Evolutionary conservation across 92 coral and sea anemone species (phyloP), one percentile per base, ranked within the genome.

Genomic region (Galaxea fascicularis): DNA sequence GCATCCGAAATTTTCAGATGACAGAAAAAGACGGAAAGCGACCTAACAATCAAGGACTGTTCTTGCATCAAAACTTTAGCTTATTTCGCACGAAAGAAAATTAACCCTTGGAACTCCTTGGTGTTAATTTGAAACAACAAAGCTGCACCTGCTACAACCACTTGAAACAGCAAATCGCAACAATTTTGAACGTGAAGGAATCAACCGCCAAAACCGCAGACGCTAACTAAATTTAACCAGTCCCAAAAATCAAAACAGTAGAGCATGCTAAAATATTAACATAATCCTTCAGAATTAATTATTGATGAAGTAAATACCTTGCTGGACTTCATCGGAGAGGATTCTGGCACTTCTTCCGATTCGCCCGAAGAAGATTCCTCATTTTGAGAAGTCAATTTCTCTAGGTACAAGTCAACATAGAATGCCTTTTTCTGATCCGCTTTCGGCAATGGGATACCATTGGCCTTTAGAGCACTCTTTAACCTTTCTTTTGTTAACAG

Each of bases 401-500:
- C 90, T 62, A 84, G 65, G 60, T 97, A 97, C 57, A 97, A 77
- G 22, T 87, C 88, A 47, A 97, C 98, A 45, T 97, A 97, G 24
- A 91, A 91, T 58, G 93, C 95, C 44, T 97, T 97, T 52, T 68
- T 91, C 73, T 93, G 98, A 47, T 97, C 99, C 45, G 93, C 83
- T 72, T 82, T 86, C 71, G 99, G 99, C 57, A 97, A 68, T 13
- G 86, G 72, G 26, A 97, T 60, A 11, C 98, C 98, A 57, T 94
- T 94, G 6, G 91, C 87, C 68, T 73, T 85, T 24, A 97, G 83
- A 4, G 93, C 99, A 65, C 84, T 62, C 64, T 97, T 97, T 22
- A 97, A 90, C 65, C 88, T 86, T n/a, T 94, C 98, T 54, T 97
- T 97, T 59, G 99, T 97, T 17, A 97, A 75, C 52, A 85, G 89